A percentile compares a stretch with the other conserved stretches of the same genome.
These are phyloP conservation scores for Lasioglossum pauxillum DNA, from an alignment of 2,888 invertebrate species.

Conservation along the genomic window DNA sequence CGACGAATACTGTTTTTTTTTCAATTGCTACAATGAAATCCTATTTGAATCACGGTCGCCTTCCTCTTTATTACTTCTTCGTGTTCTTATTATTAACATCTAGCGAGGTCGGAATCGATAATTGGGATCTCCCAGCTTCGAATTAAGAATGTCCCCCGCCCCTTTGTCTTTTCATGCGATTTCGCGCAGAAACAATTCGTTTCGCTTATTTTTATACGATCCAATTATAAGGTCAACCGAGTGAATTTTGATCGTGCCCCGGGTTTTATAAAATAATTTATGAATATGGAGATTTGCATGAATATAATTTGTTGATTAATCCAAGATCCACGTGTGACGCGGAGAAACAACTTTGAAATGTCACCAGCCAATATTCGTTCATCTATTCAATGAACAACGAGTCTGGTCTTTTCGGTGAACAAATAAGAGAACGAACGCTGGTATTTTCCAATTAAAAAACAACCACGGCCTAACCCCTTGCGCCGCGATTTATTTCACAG, in stretches of 20 bases:
- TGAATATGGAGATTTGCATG: neutral
- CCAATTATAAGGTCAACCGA: neutral
- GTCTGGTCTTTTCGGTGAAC: neutral
- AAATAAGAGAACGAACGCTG: neutral
- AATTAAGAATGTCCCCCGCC: neutral
- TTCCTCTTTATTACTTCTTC: neutral
- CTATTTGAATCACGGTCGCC: neutral
- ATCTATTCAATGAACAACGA: neutral
- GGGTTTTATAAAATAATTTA: neutral
- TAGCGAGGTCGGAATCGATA: neutral
- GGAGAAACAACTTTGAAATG: neutral
- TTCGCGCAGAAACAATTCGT: neutral
- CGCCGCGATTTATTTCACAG: neutral
- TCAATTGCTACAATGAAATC: neutral
- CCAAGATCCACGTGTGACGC: neutral
- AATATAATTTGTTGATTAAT: neutral
- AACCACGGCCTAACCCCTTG: neutral
- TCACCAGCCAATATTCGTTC: neutral
- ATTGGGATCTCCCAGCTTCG: slow-evolving; percentile 20
- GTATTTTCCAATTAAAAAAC: neutral
- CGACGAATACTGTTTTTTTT: neutral
- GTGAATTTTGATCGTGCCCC: neutral
- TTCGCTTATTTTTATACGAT: neutral
- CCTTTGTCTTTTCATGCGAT: neutral
- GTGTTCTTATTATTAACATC: neutral